Conservation (phyloP, 2,888 invertebrate species). For the Aphidoletes aphidimyza region DNA sequence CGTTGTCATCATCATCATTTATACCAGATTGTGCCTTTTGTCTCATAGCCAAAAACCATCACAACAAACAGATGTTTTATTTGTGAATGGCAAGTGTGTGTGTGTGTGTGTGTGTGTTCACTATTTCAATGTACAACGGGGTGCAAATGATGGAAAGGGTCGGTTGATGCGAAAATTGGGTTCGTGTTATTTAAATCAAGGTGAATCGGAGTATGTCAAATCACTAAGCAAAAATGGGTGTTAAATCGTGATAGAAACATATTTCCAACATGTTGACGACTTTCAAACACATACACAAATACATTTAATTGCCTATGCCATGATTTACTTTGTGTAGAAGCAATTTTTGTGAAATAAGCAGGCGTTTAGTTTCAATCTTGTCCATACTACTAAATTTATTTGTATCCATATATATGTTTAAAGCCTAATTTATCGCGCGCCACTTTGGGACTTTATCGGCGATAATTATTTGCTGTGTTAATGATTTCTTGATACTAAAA, state of each 20-base stretch:
- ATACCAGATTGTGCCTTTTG: constrained; percentile 28
- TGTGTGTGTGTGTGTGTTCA: too few relatives aligned
- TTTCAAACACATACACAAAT: background rate
- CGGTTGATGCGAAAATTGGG: background rate
- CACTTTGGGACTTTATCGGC: too few relatives aligned
- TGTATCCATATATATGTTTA: too few relatives aligned
- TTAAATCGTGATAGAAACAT: constrained; percentile 38
- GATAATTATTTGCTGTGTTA: background rate
- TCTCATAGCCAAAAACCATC: background rate
- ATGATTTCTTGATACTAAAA: background rate
- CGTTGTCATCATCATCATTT: background rate
- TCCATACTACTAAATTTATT: too few relatives aligned
- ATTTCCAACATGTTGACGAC: background rate
- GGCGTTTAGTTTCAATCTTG: too few relatives aligned
- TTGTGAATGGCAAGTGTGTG: background rate
- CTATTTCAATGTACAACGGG: too few relatives aligned
- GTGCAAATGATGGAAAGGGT: background rate
- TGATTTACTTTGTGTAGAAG: too few relatives aligned
- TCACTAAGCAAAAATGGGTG: background rate
- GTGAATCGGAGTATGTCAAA: background rate
- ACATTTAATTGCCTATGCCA: too few relatives aligned
- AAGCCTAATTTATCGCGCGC: background rate
- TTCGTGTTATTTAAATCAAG: constrained; percentile 6
- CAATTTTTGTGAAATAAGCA: too few relatives aligned
- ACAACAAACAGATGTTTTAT: background rate